A percentile compares a stretch with the other conserved stretches of the same genome.
Evolutionary conservation across 2,113 vertebrate species (phyloP).

Genomic region (Sciurus niger): DNA sequence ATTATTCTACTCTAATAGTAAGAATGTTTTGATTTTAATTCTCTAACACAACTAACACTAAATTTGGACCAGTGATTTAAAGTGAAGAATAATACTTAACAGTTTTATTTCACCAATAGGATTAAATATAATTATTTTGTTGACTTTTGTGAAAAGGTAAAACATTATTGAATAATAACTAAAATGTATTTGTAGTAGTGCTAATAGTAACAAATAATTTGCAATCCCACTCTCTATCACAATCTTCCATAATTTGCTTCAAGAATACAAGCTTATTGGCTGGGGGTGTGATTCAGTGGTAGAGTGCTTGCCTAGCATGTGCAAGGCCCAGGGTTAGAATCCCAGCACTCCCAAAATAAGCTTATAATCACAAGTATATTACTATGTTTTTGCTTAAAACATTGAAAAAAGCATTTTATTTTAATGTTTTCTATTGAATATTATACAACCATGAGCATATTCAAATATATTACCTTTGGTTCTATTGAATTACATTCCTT

Average conservation of each 20-base stretch:
- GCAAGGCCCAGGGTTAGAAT: too few species aligned
- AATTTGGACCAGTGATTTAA: neutral
- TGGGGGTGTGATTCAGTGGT: too few species aligned
- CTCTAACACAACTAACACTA: neutral
- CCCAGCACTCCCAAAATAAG: too few species aligned
- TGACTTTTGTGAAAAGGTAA: neutral
- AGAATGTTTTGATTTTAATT: neutral
- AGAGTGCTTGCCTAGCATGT: too few species aligned
- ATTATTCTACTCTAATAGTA: neutral
- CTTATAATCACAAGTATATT: neutral
- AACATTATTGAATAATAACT: neutral
- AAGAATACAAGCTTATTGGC: conserved; percentile 4
- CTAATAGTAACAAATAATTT: neutral
- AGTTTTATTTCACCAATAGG: neutral
- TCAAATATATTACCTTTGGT: neutral
- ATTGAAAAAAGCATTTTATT: neutral
- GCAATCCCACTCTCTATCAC: neutral
- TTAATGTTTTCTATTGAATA: neutral
- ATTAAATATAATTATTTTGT: neutral
- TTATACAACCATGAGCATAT: neutral
- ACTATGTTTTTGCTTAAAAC: conserved; percentile 24
- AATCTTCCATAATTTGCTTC: conserved; percentile 23
- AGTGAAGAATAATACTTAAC: neutral
- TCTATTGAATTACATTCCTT: neutral
- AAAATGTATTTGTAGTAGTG: neutral